These are phyloP conservation scores for Eubasilissa splendida DNA, from an alignment of 2,888 invertebrate species.

Conservation along the genomic window DNA sequence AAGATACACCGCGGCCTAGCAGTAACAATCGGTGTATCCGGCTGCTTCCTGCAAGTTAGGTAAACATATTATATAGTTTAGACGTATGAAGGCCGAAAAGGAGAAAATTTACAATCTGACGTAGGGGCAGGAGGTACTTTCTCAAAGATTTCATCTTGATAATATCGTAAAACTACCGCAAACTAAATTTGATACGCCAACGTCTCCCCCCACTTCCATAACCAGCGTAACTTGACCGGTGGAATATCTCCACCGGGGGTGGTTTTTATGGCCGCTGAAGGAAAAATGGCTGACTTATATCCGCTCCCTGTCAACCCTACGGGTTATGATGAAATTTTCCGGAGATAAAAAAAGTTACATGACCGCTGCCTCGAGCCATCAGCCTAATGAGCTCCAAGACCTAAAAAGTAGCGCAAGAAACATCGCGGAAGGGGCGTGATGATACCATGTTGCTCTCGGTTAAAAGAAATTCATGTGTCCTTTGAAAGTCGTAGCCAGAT, in stretches of 20 bases:
- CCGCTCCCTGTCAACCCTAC: conserved; percentile 36
- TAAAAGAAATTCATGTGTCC: conserved; percentile 45
- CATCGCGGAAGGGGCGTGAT: conserved; percentile 6
- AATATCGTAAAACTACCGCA: conserved; percentile 31
- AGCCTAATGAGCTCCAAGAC: conserved; percentile 50
- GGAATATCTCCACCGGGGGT: conserved; percentile 1
- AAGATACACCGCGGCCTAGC: too few species aligned
- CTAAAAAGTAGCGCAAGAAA: conserved; percentile 27
- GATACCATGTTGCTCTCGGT: conserved; percentile 32
- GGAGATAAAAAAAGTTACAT: conserved; percentile 50
- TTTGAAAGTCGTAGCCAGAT: conserved; percentile 16
- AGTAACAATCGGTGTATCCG: too few species aligned
- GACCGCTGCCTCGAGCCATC: conserved; percentile 53
- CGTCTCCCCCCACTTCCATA: neutral
- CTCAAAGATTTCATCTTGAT: conserved; percentile 27
- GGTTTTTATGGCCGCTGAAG: conserved; percentile 17
- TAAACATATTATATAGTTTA: too few species aligned
- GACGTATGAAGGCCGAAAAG: neutral
- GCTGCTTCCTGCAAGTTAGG: too few species aligned
- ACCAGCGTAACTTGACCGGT: conserved; percentile 1
- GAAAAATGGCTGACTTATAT: conserved; percentile 40
- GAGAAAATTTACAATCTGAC: conserved; percentile 11
- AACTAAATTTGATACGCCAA: conserved; percentile 22
- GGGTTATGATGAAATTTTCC: conserved; percentile 52
- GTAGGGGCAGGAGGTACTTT: neutral